Base-by-base conservation (phyloP, 2,888 invertebrate species). In the Frankliniella intonsa region DNA sequence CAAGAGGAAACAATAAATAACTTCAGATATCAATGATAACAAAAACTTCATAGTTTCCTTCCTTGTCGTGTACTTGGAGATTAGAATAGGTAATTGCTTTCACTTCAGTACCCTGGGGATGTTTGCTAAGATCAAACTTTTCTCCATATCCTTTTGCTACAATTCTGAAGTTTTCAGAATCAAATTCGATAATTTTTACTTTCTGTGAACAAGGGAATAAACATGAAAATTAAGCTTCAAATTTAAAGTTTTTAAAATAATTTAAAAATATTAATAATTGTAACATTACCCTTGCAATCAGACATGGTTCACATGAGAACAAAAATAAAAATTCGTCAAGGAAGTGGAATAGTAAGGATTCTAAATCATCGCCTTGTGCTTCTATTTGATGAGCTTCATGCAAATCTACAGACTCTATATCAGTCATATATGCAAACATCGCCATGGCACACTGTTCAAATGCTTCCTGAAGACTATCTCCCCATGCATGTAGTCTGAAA, bases 41-140 rank as follows among this genome's bases (percentile, higher is more conserved):
- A 93, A 95, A 99, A 80, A 98, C 90, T 91, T 99, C 97, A 89
- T 92, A 93, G 86, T 92, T 91, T 84, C 92, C 92, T 85, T 92
- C 91, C 85, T 93, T 87, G 83, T 91, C 89, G 85, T 91, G 90
- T 80, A 95, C 92, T 90, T 99, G 98, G 99, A 99, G 99, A 82
- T 98, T 97, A 11, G 99, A 98, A 89, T 99, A 99, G 8, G 99
- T 99, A 84, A 99, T 99, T 55, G 99, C 99, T 88, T 99, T 99
- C 3, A 99, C 97, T 90, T 99, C 99, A 3, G 97, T 94, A 19
- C 98, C 99, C 89, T 98, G 99, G 0, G 98, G 96, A 90, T 99
- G 99, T 88, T 96, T 98, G 1, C 93, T 93, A 82, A 98, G 90
- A 86, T 92, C 91, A 89, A 99, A 99, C 85, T 95, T 94, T 89